A percentile compares a stretch with the other conserved stretches of the same genome.
phyloP scores from a whole-genome alignment of 1,140 invertebrate genomes.

The Scaptomyza hsui region DNA sequence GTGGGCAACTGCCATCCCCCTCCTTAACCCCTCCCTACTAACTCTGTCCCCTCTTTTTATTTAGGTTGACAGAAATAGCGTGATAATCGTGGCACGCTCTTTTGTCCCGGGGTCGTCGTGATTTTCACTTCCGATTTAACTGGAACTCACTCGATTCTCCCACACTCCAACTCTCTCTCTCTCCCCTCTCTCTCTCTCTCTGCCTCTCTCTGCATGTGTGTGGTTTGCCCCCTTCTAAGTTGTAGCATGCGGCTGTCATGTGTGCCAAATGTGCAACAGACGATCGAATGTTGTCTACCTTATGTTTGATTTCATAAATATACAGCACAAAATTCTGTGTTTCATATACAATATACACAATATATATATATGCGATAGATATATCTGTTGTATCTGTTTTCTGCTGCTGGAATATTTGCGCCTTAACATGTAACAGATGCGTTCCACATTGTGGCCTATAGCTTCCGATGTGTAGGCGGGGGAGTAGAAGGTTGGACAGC shows the following conservation, averaged over 20 bases:
- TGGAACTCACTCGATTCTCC: constrained; percentile 60
- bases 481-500: constrained; percentile 5
- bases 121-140: constrained; percentile 81
- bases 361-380: constrained; percentile 17
- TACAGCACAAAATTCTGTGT: constrained; percentile 22
- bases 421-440: constrained; percentile 80
- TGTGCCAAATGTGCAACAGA: constrained; percentile 78
- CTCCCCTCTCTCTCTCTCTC: too few species aligned
- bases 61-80: constrained; percentile 71
- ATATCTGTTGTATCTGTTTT: constrained; percentile 28
- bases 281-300: constrained; percentile 65
- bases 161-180: neutral
- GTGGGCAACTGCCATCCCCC: constrained; percentile 43
- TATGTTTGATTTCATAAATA: constrained; percentile 83
- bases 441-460: constrained; percentile 73
- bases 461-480: neutral
- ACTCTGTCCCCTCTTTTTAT: neutral
- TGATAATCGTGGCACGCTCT: constrained; percentile 77
- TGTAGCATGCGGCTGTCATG: constrained; percentile 76
- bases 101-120: constrained; percentile 39
- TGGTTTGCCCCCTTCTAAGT: constrained; percentile 36
- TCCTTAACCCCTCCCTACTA: neutral
- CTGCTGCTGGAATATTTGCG: constrained; percentile 54
- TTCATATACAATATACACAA: constrained; percentile 4
- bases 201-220: constrained; percentile 27